Percentiles rank a stretch among this genome's conserved stretches.
phyloP scores from a whole-genome alignment of 2,113 vertebrate species.

The Cairina moschata region DNA sequence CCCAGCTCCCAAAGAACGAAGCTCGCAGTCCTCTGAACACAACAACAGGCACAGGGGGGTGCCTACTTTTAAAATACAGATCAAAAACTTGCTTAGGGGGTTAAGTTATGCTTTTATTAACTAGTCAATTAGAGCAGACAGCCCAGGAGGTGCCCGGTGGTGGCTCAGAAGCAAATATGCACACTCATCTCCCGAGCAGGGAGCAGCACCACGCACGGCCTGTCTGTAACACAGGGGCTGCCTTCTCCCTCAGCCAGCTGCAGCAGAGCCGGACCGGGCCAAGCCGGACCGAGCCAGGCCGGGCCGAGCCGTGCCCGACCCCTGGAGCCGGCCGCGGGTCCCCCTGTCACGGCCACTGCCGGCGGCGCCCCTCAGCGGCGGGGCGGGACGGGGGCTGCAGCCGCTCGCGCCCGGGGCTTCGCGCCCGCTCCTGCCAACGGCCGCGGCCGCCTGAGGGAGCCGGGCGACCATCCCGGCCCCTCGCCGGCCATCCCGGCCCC shows the following conservation, averaged over 20 bases:
- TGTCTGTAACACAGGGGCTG: not conserved
- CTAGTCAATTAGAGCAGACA: too few relatives aligned
- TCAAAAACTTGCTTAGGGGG: not conserved
- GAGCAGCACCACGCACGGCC: not conserved
- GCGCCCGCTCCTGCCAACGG: too few relatives aligned
- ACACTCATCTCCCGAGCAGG: slow-evolving; percentile 31
- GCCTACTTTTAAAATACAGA: not conserved
- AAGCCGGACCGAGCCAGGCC: too few relatives aligned
- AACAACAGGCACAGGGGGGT: not conserved
- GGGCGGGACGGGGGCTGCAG: too few relatives aligned
- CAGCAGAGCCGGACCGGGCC: too few relatives aligned
- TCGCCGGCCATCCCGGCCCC: not conserved
- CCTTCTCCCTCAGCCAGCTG: not conserved
- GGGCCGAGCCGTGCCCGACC: not conserved
- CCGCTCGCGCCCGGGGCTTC: too few relatives aligned
- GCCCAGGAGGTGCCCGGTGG: not conserved
- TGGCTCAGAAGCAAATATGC: slow-evolving; percentile 1
- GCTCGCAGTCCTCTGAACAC: not conserved
- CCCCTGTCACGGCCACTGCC: too few relatives aligned
- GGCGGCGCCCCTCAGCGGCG: not conserved
- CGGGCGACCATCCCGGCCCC: too few relatives aligned
- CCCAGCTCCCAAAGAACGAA: not conserved
- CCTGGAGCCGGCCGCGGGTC: not conserved
- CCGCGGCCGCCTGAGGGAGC: too few relatives aligned
- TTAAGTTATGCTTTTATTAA: not conserved